These are phyloP conservation scores for Scopus umbretta DNA, from an alignment of 2,113 vertebrate genomes.

Conservation along the genomic window DNA sequence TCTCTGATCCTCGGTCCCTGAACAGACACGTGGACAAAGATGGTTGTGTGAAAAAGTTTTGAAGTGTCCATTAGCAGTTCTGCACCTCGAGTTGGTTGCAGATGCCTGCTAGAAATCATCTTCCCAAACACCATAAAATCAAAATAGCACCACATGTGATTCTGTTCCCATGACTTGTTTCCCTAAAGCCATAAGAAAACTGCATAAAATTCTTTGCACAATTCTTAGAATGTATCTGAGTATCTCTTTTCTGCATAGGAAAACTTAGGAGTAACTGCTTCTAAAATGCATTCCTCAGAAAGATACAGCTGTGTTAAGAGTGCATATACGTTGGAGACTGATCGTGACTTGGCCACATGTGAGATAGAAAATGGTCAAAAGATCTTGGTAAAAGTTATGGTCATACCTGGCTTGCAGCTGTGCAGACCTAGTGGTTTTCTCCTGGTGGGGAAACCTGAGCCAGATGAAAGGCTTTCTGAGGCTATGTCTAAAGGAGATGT, in stretches of 20 bases:
- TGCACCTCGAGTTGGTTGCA: background rate
- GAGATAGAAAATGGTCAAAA: background rate
- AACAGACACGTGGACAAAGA: background rate
- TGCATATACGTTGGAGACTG: fast-evolving
- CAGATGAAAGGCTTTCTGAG: background rate
- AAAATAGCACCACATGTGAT: background rate
- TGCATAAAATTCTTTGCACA: fast-evolving
- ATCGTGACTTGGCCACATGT: background rate
- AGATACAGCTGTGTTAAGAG: background rate
- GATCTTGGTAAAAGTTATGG: background rate
- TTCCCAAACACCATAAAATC: background rate
- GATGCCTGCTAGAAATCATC: background rate
- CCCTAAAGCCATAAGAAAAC: background rate
- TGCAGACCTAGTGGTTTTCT: background rate
- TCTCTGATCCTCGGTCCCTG: background rate
- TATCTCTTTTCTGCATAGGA: background rate
- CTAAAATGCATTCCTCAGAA: background rate
- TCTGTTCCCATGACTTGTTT: background rate
- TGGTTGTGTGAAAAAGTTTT: background rate
- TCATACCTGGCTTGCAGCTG: slow-evolving; percentile 47
- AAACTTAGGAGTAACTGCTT: background rate
- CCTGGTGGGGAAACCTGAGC: background rate
- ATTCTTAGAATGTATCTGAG: background rate
- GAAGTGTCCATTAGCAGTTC: background rate
- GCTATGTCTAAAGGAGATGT: background rate